Conservation (phyloP, 2,888 invertebrate genomes). For the Idaea biselata region DNA sequence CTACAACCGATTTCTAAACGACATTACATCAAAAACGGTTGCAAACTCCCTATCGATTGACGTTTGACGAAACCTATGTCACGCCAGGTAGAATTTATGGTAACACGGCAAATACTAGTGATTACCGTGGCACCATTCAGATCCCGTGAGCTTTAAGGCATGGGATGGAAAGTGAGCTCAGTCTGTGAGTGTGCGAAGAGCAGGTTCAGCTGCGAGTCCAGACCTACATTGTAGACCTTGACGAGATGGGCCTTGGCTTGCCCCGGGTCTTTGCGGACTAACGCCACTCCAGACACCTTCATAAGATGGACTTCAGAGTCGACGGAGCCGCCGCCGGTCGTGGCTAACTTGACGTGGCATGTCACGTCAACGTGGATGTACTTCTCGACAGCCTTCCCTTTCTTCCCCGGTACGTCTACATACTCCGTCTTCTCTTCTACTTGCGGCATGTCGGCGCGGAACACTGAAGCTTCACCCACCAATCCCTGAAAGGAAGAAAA, state of each 20-base stretch:
- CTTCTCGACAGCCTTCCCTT: constrained; percentile 80
- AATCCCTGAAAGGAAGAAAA: constrained; percentile 56
- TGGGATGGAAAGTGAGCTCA: constrained; percentile 83
- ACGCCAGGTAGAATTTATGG: constrained; percentile 66
- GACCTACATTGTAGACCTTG: constrained; percentile 83
- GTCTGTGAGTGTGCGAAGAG: constrained; percentile 84
- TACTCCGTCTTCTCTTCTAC: constrained; percentile 83
- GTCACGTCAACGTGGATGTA: constrained; percentile 85
- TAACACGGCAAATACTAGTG: constrained; percentile 44
- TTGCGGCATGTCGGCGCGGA: constrained; percentile 85
- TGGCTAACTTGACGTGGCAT: constrained; percentile 83
- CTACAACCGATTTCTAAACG: constrained; percentile 48
- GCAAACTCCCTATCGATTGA: constrained; percentile 66
- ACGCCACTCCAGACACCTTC: constrained; percentile 85
- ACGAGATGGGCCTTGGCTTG: constrained; percentile 77
- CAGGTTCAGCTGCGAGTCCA: constrained; percentile 85
- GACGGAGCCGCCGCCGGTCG: constrained; percentile 79
- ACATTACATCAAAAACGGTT: constrained; percentile 45
- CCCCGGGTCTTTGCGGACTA: constrained; percentile 82
- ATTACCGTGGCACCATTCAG: constrained; percentile 63
- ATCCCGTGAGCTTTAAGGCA: constrained; percentile 56
- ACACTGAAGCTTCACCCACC: constrained; percentile 84
- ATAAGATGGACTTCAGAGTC: constrained; percentile 82
- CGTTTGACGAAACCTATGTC: constrained; percentile 70
- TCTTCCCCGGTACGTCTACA: constrained; percentile 74